These are phyloP conservation scores for Oenanthe melanoleuca DNA, from an alignment of 2,113 vertebrate species.

Conservation along the genomic window DNA sequence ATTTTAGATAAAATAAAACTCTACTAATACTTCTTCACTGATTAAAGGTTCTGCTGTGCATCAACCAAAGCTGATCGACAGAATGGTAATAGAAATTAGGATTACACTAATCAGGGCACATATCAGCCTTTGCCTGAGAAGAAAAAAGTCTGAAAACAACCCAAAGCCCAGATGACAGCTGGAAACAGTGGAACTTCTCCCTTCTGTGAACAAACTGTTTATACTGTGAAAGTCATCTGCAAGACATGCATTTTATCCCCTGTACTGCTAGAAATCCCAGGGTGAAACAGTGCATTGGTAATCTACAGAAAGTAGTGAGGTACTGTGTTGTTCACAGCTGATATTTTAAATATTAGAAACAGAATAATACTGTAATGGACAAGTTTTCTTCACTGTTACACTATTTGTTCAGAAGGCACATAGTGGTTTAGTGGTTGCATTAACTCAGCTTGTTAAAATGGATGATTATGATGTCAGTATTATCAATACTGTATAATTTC, in stretches of 20 bases:
- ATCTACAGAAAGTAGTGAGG: not conserved
- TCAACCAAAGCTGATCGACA: not conserved
- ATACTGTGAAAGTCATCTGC: not conserved
- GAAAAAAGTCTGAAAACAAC: not conserved
- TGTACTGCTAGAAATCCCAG: not conserved
- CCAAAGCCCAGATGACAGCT: not conserved
- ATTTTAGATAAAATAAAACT: not conserved
- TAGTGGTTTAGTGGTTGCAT: not conserved
- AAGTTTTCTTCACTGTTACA: not conserved
- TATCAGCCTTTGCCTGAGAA: not conserved
- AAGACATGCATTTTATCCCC: not conserved
- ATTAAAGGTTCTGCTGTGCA: not conserved
- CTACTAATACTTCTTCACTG: not conserved
- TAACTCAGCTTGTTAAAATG: not conserved
- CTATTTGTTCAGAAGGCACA: not conserved
- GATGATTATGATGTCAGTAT: not conserved
- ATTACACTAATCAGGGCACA: not conserved
- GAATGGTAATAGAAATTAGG: not conserved
- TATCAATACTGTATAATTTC: not conserved
- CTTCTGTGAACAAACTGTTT: not conserved
- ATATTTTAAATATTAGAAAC: not conserved
- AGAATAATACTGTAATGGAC: not conserved
- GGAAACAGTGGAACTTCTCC: not conserved
- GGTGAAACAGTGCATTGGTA: not conserved
- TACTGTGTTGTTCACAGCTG: not conserved